Conservation (phyloP, 2,888 invertebrate genomes). For the Trimorus sp. region DNA sequence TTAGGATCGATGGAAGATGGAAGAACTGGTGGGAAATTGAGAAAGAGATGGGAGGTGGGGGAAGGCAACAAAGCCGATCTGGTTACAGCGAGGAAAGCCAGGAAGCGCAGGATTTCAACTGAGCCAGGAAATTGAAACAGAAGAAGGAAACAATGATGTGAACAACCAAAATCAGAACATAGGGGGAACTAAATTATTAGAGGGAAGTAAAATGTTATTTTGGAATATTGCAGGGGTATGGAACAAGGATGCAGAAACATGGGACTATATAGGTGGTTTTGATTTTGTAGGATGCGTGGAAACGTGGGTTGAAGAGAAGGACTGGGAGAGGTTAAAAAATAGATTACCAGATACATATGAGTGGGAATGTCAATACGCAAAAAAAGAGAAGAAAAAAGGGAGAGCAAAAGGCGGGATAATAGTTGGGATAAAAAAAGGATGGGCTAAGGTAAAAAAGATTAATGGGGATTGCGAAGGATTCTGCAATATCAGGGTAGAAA, state of each 20-base stretch:
- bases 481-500: neutral
- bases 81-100: constrained; percentile 1
- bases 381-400: too few relatives aligned
- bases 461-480: neutral
- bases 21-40: neutral
- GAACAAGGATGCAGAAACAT: constrained; percentile 61
- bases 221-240: constrained; percentile 64
- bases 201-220: constrained; percentile 12
- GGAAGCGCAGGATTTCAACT: constrained; percentile 14
- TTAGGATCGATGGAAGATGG: constrained; percentile 37
- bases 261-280: constrained; percentile 43
- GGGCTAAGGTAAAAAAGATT: neutral
- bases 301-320: constrained; percentile 66
- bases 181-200: neutral
- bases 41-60: neutral
- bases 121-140: neutral
- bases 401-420: too few relatives aligned
- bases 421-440: constrained; percentile 39
- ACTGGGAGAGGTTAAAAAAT: constrained; percentile 38
- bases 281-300: constrained; percentile 57
- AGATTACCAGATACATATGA: constrained; percentile 43
- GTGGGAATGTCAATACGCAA: constrained; percentile 40
- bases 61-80: neutral
- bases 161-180: too few relatives aligned
- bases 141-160: neutral